phyloP scores from a whole-genome alignment of 2,113 vertebrate genomes.

The Psophia crepitans region DNA sequence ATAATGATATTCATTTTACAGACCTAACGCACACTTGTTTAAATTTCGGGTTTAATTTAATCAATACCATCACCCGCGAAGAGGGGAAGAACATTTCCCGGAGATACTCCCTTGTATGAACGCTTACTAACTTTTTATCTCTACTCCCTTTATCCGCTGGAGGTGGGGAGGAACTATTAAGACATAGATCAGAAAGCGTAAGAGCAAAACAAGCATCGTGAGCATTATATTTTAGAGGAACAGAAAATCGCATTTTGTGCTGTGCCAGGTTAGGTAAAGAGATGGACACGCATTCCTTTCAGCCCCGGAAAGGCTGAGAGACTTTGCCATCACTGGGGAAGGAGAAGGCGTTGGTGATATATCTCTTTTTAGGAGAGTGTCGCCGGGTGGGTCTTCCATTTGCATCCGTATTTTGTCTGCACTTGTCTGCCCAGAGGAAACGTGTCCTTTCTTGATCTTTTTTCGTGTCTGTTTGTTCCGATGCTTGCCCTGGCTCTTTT shows the following conservation, averaged over 20 bases:
- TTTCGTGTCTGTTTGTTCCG: background rate
- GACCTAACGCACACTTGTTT: conserved; percentile 78
- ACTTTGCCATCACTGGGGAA: background rate
- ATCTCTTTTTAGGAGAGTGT: conserved; percentile 18
- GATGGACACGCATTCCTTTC: conserved; percentile 23
- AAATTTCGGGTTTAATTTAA: conserved; percentile 79
- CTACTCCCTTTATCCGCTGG: conserved; percentile 57
- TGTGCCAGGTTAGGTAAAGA: conserved; percentile 38
- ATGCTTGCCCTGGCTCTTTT: background rate
- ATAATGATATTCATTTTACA: conserved; percentile 85
- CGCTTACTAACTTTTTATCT: conserved; percentile 72
- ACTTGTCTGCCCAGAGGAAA: background rate
- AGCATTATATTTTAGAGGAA: conserved; percentile 2
- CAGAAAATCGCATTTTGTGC: conserved; percentile 47
- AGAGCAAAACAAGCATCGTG: conserved; percentile 50
- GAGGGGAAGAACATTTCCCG: conserved; percentile 4
- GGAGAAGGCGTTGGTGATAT: background rate
- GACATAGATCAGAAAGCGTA: conserved; percentile 59
- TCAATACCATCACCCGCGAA: conserved; percentile 70
- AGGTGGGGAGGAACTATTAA: conserved; percentile 61
- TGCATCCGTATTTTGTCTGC: background rate
- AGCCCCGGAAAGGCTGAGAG: conserved; percentile 7
- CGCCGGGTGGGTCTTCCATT: background rate
- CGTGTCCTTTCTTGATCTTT: background rate
- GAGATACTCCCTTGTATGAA: conserved; percentile 45